Evolutionary conservation across 2,113 vertebrate genomes (phyloP), one percentile per base, ranked within the genome.

Genomic region (Aegithalos caudatus): DNA sequence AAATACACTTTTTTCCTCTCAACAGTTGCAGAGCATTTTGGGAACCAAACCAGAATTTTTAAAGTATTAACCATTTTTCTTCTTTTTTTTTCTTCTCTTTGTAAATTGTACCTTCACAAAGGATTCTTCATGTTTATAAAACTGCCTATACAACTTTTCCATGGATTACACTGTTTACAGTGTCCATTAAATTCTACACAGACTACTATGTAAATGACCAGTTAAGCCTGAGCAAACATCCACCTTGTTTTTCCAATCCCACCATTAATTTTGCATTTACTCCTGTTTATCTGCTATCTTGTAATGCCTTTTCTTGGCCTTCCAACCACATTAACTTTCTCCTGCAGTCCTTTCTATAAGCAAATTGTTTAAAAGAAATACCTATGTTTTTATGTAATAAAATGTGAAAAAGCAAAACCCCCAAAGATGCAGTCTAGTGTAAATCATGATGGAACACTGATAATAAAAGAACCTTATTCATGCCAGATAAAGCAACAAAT

Each of bases 401-500:
- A 92, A 73, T 12, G 61, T 21, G 14, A 71, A 95, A 91, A 90
- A 45, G 12, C 9, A 92, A 96, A 81, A 21, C 11, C 8, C 8
- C 50, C 35, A 7, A 51, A 86, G 78, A 51, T 3, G 76, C 29
- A 60, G 82, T 27, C 31, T 69, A 81, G 2, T 25, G 37, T 95
- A 95, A 96, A 88, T 74, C 81, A 51, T 10, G 71, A 77, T 38
- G 60, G 64, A 74, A 90, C 64, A 40, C 35, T 70, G 67, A 94
- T 50, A 92, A 90, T 42, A 93, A 88, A 96, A 0, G 5, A 86
- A 93, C 57, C 60, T 71, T 61, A 65, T 42, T 91, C 80, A 45
- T 74, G 86, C 77, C 80, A 94, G 86, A 92, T 67, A 94, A 95
- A 96, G 86, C 64, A 97, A 93, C 76, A 90, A 81, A 96, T 90